A percentile compares a stretch with the other conserved stretches of the same genome.
These are phyloP conservation scores for Pristionchus entomophagus DNA, from an alignment of 2,888 invertebrate species.

Conservation along the genomic window DNA sequence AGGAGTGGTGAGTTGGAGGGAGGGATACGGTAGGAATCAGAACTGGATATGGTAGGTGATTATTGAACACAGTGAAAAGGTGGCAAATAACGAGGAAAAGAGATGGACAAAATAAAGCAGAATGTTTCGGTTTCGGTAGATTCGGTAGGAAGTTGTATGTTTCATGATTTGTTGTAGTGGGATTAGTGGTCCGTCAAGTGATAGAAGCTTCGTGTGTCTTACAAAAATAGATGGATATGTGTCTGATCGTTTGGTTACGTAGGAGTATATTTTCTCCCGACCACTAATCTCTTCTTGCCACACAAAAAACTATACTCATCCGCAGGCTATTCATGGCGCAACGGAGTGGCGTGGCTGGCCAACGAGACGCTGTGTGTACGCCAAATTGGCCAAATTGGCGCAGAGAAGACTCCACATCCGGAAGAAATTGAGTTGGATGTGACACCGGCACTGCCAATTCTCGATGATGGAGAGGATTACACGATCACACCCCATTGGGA, in stretches of 20 bases:
- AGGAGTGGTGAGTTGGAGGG: constrained; percentile 4
- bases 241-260: no score
- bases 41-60: no score
- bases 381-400: no score
- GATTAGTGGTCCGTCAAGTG: not conserved
- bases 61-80: no score
- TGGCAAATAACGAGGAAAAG: no score
- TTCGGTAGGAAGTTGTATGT: not conserved
- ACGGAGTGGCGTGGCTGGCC: constrained; percentile 41
- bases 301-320: not conserved
- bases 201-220: no score
- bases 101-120: no score
- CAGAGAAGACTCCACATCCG: not conserved
- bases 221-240: no score
- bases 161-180: not conserved
- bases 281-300: not conserved
- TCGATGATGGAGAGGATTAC: constrained; percentile 45
- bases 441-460: not conserved
- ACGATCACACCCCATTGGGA: constrained; percentile 35
- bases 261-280: no score
- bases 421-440: not conserved
- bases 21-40: not conserved
- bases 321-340: constrained; percentile 42
- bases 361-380: not conserved
- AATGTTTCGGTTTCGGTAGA: no score